These are phyloP conservation scores for Coelopa pilipes DNA, from an alignment of 2,888 invertebrate species.

Conservation along the genomic window DNA sequence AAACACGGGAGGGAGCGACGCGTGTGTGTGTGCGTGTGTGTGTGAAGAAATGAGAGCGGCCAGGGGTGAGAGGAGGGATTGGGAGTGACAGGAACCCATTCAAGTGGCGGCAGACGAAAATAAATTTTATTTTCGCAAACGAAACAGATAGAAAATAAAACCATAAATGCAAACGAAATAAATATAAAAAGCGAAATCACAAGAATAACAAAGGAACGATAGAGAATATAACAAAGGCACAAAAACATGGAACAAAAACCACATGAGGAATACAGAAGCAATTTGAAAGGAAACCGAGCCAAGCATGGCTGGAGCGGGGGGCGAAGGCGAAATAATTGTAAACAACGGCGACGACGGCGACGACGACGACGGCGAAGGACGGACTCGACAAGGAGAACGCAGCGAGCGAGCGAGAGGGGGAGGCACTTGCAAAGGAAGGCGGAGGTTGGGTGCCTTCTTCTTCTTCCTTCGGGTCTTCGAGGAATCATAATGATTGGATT, in stretches of 20 bases:
- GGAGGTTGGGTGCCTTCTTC: too few relatives aligned
- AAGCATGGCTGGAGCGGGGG: too few relatives aligned
- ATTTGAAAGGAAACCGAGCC: not conserved
- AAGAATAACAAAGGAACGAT: not conserved
- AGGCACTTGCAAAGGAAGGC: too few relatives aligned
- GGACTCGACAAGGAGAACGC: too few relatives aligned
- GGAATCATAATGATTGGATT: too few relatives aligned
- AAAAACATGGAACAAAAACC: not conserved
- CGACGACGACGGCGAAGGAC: not conserved
- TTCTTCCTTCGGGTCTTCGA: too few relatives aligned
- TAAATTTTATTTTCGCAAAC: not conserved
- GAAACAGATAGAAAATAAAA: not conserved
- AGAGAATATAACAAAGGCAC: not conserved
- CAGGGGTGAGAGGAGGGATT: not conserved
- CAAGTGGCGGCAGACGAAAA: conserved; percentile 11
- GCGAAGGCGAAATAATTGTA: not conserved
- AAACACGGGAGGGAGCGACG: too few relatives aligned
- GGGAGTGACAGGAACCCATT: conserved; percentile 7
- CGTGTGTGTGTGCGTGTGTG: not conserved
- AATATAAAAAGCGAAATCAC: not conserved
- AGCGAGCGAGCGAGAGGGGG: too few relatives aligned
- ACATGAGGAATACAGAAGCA: too few relatives aligned
- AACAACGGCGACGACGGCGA: not conserved
- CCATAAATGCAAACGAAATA: not conserved
- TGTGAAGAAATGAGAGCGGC: not conserved